These are phyloP conservation scores for Brenthis daphne DNA, from an alignment of 2,888 invertebrate species.

Conservation along the genomic window DNA sequence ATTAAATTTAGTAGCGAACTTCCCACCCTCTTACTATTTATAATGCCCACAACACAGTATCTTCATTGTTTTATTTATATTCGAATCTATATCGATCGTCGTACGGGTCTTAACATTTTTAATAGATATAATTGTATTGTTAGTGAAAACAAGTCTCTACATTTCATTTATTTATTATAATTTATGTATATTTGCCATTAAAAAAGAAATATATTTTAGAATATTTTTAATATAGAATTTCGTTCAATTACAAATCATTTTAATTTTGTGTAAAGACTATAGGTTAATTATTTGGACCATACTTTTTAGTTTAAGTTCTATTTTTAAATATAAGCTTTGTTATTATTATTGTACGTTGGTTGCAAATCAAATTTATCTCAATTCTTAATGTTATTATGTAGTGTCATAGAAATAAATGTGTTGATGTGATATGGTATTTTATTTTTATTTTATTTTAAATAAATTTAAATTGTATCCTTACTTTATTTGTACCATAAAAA, in stretches of 20 bases:
- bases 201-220: too few relatives aligned
- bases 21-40: too few relatives aligned
- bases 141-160: too few relatives aligned
- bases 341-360: not conserved
- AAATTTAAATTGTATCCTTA: not conserved
- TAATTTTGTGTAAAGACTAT: not conserved
- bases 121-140: too few relatives aligned
- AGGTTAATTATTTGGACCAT: conserved; percentile 15
- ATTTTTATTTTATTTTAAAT: conserved; percentile 11
- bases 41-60: too few relatives aligned
- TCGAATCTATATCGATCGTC: too few relatives aligned
- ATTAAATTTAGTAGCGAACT: too few relatives aligned
- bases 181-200: not conserved
- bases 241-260: not conserved
- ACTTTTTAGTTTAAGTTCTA: conserved; percentile 1
- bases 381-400: conserved; percentile 5
- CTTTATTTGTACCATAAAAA: too few relatives aligned
- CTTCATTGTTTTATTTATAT: too few relatives aligned
- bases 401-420: conserved; percentile 12
- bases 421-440: conserved; percentile 14
- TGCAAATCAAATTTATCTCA: conserved; percentile 2
- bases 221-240: not conserved
- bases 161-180: not conserved
- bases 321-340: not conserved
- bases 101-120: too few relatives aligned